Evolutionary conservation across 1,140 invertebrate species (phyloP).

Genomic region (Riptortus pedestris): DNA sequence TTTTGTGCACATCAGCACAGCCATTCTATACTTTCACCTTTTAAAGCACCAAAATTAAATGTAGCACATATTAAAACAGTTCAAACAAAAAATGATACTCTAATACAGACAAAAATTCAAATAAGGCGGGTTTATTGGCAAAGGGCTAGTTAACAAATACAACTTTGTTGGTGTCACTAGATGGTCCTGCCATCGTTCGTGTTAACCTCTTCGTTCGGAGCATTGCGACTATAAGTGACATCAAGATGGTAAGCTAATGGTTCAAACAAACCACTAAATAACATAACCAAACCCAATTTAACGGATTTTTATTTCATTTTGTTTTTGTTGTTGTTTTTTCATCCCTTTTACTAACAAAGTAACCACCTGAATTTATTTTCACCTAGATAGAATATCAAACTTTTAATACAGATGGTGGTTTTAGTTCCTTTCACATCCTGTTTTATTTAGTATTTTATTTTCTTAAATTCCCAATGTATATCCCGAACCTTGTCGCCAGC

Average conservation of each 20-base stretch:
- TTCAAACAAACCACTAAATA: neutral
- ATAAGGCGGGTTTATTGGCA: neutral
- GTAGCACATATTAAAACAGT: too few relatives aligned
- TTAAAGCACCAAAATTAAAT: too few relatives aligned
- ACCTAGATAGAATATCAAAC: too few relatives aligned
- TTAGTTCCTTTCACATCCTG: neutral
- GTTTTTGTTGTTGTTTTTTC: neutral
- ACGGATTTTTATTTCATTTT: constrained; percentile 9
- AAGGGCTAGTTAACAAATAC: neutral
- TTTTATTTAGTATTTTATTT: neutral
- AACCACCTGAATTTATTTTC: neutral
- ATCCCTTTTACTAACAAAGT: neutral
- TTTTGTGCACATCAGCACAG: too few relatives aligned
- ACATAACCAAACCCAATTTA: neutral
- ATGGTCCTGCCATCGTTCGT: constrained; percentile 83
- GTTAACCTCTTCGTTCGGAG: constrained; percentile 94
- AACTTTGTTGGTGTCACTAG: constrained; percentile 38
- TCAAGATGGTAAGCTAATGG: constrained; percentile 80
- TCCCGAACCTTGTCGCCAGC: neutral
- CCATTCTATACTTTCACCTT: too few relatives aligned
- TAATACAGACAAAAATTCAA: too few relatives aligned
- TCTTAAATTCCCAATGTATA: neutral
- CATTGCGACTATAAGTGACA: constrained; percentile 95
- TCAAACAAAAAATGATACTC: too few relatives aligned
- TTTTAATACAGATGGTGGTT: too few relatives aligned